Conservation (phyloP, 2,888 invertebrate genomes). For the Sympetrum striolatum region DNA sequence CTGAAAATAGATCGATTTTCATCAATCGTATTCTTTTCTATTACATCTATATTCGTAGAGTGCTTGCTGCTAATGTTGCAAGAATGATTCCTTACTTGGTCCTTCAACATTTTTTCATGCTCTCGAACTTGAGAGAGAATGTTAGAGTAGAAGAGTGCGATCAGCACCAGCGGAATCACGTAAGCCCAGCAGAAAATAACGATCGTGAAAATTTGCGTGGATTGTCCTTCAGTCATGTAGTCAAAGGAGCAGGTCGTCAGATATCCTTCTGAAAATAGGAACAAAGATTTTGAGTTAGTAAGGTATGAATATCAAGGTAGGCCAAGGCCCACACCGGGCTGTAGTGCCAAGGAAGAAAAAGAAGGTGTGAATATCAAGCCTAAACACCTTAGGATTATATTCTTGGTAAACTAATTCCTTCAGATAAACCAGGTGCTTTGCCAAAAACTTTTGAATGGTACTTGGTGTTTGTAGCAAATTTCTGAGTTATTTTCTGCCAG, state of each 20-base stretch:
- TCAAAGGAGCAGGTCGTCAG: conserved; percentile 76
- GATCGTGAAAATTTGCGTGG: conserved; percentile 69
- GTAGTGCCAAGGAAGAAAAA: no score
- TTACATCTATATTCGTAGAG: not conserved
- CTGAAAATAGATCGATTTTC: conserved; percentile 56
- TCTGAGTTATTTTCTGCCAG: no score
- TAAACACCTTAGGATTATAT: no score
- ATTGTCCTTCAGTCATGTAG: conserved; percentile 70
- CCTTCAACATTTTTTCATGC: conserved; percentile 72
- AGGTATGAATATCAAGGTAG: no score
- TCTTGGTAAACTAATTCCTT: no score
- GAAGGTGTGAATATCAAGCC: no score
- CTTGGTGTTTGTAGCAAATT: no score
- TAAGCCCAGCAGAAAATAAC: conserved; percentile 74
- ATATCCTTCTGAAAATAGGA: conserved; percentile 69
- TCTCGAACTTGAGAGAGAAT: conserved; percentile 70
- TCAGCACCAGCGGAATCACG: conserved; percentile 69
- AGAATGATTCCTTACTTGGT: conserved; percentile 52
- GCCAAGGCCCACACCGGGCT: no score
- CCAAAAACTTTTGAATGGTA: no score
- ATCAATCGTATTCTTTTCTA: no score
- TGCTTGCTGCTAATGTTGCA: not conserved
- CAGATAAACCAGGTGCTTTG: no score
- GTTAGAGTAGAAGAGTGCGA: conserved; percentile 71
- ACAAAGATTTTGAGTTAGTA: no score